These are phyloP conservation scores for Anticlea derivata DNA, from an alignment of 2,888 invertebrate genomes.

Conservation along the genomic window DNA sequence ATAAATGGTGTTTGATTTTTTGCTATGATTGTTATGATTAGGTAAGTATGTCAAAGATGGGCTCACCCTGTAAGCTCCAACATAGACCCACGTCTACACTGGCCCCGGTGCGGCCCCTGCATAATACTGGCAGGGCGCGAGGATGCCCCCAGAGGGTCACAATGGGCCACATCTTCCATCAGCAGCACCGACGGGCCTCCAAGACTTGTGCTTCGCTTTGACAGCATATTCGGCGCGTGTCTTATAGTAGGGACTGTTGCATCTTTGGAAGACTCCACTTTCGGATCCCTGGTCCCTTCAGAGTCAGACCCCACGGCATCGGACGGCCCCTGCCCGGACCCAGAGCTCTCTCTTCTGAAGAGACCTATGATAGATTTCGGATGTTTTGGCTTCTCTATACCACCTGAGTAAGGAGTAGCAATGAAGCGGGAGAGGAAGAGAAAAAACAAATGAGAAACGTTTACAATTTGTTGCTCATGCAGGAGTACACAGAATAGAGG, in stretches of 20 bases:
- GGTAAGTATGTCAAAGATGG: neutral
- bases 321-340: slow-evolving; percentile 86
- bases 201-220: slow-evolving; percentile 74
- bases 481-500: slow-evolving; percentile 29
- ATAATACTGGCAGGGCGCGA: slow-evolving; percentile 83
- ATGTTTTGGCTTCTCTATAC: slow-evolving; percentile 93
- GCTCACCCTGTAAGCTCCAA: slow-evolving; percentile 90
- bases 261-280: slow-evolving; percentile 67
- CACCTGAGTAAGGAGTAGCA: slow-evolving; percentile 83
- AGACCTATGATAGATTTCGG: slow-evolving; percentile 95
- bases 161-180: slow-evolving; percentile 85
- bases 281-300: slow-evolving; percentile 73
- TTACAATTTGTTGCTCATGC: slow-evolving; percentile 35
- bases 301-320: slow-evolving; percentile 83
- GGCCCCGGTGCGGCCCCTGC: slow-evolving; percentile 85
- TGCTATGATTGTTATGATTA: too few species aligned
- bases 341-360: slow-evolving; percentile 92
- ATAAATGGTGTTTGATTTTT: too few species aligned
- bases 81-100: slow-evolving; percentile 91
- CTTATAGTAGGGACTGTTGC: slow-evolving; percentile 58
- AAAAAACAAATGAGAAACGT: slow-evolving; percentile 58
- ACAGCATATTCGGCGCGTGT: slow-evolving; percentile 63
- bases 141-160: slow-evolving; percentile 86
- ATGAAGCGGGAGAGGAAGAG: slow-evolving; percentile 55
- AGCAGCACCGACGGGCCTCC: slow-evolving; percentile 82